These are phyloP conservation scores for Clitarchus hookeri DNA, from an alignment of 2,888 invertebrate genomes.

Conservation along the genomic window DNA sequence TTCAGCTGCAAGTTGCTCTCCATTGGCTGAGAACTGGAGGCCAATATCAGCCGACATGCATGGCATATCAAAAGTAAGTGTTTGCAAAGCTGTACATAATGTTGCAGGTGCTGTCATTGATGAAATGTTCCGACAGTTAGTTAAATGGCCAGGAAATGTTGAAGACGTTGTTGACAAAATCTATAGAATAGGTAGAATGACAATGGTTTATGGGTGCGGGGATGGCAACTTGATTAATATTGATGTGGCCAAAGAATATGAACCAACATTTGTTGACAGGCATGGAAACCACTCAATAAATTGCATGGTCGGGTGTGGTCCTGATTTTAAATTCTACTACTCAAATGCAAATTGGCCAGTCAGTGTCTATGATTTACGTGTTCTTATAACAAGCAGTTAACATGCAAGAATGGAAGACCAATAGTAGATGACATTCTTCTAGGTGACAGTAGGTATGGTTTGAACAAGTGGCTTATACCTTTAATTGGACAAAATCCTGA, in stretches of 20 bases:
- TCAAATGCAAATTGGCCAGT: neutral
- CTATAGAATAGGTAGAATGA: neutral
- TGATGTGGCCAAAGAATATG: neutral
- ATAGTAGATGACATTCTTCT: neutral
- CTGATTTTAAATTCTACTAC: neutral
- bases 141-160: neutral
- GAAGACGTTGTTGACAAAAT: neutral
- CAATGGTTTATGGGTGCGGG: neutral
- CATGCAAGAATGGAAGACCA: neutral
- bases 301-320: neutral
- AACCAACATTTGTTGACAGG: neutral
- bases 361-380: neutral
- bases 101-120: neutral
- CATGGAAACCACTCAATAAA: neutral
- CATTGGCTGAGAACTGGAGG: conserved; percentile 16
- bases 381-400: neutral
- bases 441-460: neutral
- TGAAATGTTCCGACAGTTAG: neutral
- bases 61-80: neutral
- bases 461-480: neutral
- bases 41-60: neutral
- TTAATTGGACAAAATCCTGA: neutral
- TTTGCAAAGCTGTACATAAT: neutral
- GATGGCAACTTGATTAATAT: neutral
- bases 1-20: neutral